Base-by-base conservation (phyloP, 30 jellyfish, hydroid and myxozoan species). In the Pelagia noctiluca region DNA sequence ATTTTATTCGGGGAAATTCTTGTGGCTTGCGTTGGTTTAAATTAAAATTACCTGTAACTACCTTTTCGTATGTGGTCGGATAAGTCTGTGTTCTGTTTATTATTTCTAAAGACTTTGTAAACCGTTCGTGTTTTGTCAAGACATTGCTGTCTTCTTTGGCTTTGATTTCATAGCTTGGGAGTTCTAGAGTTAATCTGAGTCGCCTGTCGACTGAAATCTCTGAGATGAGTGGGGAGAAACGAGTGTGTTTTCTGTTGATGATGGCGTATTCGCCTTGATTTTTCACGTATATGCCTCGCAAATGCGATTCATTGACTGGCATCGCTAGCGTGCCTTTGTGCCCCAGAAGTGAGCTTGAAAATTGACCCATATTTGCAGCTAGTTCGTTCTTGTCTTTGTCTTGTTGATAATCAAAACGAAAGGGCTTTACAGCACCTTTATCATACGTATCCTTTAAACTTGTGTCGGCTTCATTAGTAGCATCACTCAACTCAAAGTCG, bases 261-360 rank as follows among this genome's bases (percentile, higher is more conserved):
- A 82, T 80, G 35, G 92, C 78, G 70, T 82, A 82, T 1, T 82
- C 92, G 18, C 92, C 92, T n/a, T 68, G 92, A 49, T 57, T 82
- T 50, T 62, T 68, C 18, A 82, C 86, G 19, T 82, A 67, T 1
- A 82, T 35, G 10, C 92, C 92, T 33, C 84, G 54, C 73, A 82
- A 61, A 1, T 32, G 37, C 26, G 36, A 19, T 24, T 54, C 74
- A 23, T 76, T 66, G 19, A 82, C 92, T 0, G 92, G 92, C 92
- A 82, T 82, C 30, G 86, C 85, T 0, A 82, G 92, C 26, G 92
- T 82, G 63, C 92, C 92, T 49, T 82, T 71, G 3, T 52, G 68
- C 30, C 65, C 47, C 63, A 61, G 26, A 46, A 29, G 70, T 42
- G 68, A 50, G 65, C 92, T 82, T 12, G 60, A 50, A 2, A 50